A percentile compares a stretch with the other conserved stretches of the same genome.
Evolutionary conservation across 2,797 vertebrate genomes (phyloP).

Genomic region (Toxotes lorentzi): DNA sequence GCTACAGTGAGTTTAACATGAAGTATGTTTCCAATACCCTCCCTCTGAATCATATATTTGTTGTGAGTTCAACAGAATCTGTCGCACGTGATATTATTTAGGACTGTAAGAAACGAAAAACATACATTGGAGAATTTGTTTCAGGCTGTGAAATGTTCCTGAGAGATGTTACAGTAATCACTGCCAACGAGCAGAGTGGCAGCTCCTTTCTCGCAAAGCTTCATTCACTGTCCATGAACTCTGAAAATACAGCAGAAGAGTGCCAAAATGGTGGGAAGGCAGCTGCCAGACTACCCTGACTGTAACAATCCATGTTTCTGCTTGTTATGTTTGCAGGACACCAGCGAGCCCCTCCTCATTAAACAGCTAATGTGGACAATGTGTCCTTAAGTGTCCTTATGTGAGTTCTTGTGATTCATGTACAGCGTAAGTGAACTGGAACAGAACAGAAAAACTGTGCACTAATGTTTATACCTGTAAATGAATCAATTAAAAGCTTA

Average conservation of each 20-base stretch:
- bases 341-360: not conserved
- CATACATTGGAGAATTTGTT: too few species aligned
- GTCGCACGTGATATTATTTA: not conserved
- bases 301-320: slow-evolving; percentile 28
- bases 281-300: slow-evolving; percentile 29
- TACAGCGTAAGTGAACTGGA: not conserved
- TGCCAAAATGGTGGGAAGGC: slow-evolving; percentile 33
- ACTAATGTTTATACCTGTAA: slow-evolving; percentile 1
- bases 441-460: not conserved
- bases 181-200: slow-evolving; percentile 12
- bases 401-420: not conserved
- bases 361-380: slow-evolving; percentile 15
- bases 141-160: slow-evolving; percentile 11
- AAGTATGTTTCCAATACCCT: too few species aligned
- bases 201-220: slow-evolving; percentile 7
- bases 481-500: not conserved
- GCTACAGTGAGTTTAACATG: too few species aligned
- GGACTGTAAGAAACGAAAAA: too few species aligned
- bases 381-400: not conserved
- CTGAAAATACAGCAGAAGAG: slow-evolving; percentile 1
- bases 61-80: too few species aligned
- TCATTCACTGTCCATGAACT: slow-evolving; percentile 29
- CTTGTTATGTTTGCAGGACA: slow-evolving; percentile 33
- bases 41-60: too few species aligned
- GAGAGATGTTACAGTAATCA: slow-evolving; percentile 16